Conservation (phyloP, 2,888 invertebrate species). For the Mimas tiliae region DNA sequence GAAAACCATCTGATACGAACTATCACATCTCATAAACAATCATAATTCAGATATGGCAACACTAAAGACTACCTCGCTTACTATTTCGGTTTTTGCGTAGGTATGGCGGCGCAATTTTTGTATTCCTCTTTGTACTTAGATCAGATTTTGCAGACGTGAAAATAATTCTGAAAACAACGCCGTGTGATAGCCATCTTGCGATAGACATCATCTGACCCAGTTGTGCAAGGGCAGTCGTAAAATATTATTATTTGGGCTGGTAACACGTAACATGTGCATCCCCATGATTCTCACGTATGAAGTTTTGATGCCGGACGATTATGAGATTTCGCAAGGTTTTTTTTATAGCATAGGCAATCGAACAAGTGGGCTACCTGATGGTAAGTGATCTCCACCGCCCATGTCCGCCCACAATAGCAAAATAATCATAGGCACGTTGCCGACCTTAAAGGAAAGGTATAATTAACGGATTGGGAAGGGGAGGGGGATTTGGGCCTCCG, state of each 20-base stretch:
- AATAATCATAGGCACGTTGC: too few species aligned
- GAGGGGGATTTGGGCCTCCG: too few species aligned
- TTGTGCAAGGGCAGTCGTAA: constrained; percentile 25
- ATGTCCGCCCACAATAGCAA: too few species aligned
- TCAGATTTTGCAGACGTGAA: constrained; percentile 39
- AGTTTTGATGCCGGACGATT: constrained; percentile 1
- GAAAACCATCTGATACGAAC: not conserved
- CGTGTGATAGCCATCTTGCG: constrained; percentile 41
- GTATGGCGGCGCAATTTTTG: constrained; percentile 34
- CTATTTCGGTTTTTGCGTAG: constrained; percentile 24
- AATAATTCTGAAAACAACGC: constrained; percentile 36
- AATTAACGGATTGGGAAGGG: too few species aligned
- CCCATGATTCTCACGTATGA: constrained; percentile 23
- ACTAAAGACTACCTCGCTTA: constrained; percentile 28
- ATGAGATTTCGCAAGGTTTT: constrained; percentile 8
- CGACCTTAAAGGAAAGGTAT: too few species aligned
- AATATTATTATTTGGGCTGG: constrained; percentile 22
- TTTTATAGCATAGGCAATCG: not conserved
- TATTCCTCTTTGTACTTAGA: constrained; percentile 42
- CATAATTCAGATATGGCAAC: constrained; percentile 30
- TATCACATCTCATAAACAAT: constrained; percentile 6
- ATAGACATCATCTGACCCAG: constrained; percentile 18
- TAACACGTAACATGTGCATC: constrained; percentile 21
- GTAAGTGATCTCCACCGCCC: too few species aligned
- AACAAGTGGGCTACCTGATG: too few species aligned